These are phyloP conservation scores for Kryptopterus vitreolus DNA, from an alignment of 2,797 vertebrate genomes.

Conservation along the genomic window DNA sequence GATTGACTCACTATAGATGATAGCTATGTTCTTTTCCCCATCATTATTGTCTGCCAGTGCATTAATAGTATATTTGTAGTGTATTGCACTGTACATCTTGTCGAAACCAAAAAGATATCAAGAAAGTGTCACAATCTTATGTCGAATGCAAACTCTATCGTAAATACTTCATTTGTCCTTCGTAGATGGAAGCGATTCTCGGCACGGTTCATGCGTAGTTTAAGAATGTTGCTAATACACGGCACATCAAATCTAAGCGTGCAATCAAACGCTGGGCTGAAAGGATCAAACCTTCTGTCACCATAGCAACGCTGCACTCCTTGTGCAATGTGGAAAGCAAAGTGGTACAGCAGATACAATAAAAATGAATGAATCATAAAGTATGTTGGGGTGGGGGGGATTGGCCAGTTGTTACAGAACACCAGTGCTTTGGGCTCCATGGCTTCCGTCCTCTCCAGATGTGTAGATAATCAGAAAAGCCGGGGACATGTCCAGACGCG, in stretches of 20 bases:
- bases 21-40: not conserved
- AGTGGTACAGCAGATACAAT: constrained; percentile 36
- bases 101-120: constrained; percentile 1
- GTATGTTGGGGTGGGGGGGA: constrained; percentile 40
- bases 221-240: constrained; percentile 35
- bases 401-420: constrained; percentile 21
- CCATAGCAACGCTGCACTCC: constrained; percentile 52
- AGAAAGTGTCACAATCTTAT: not conserved
- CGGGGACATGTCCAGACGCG: constrained; percentile 43
- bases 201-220: not conserved
- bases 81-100: not conserved
- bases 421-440: constrained; percentile 15
- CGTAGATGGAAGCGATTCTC: not conserved
- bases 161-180: not conserved
- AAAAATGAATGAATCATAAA: constrained; percentile 27
- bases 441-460: constrained; percentile 35
- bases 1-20: not conserved
- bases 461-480: constrained; percentile 40
- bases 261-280: constrained; percentile 36
- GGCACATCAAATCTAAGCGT: constrained; percentile 41
- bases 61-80: no score
- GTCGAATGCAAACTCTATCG: not conserved
- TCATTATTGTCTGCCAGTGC: not conserved
- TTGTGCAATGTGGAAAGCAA: constrained; percentile 41
- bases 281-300: constrained; percentile 48